Conservation (phyloP, 1,140 invertebrate species). For the Pseudomyrmex gracilis region DNA sequence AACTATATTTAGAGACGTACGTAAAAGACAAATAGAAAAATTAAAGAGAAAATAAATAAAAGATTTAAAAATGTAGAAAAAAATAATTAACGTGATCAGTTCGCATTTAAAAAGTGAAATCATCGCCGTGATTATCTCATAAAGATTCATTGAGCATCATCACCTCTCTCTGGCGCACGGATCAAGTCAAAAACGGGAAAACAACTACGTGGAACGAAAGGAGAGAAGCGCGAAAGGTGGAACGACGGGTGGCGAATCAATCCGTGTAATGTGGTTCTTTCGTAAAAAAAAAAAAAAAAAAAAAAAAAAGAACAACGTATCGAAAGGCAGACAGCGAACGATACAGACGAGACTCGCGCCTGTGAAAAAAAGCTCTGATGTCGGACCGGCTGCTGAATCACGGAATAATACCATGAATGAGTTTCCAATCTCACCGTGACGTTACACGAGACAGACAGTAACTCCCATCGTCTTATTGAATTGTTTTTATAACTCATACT, state of each 20-base stretch:
- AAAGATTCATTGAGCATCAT: conserved; percentile 24
- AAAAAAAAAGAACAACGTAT: conserved; percentile 27
- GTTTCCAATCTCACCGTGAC: conserved; percentile 65
- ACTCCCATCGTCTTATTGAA: conserved; percentile 36
- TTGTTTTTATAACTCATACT: conserved; percentile 2
- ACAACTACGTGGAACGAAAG: conserved; percentile 66
- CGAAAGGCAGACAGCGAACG: conserved; percentile 35
- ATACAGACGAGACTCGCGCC: conserved; percentile 43
- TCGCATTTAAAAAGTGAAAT: no score
- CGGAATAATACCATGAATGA: conserved; percentile 69
- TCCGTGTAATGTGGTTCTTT: conserved; percentile 44
- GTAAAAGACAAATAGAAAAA: not conserved
- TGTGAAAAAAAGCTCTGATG: conserved; percentile 60
- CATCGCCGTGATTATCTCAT: not conserved
- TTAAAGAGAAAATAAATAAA: no score
- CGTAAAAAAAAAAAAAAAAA: conserved; percentile 1
- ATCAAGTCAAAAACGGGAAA: conserved; percentile 53
- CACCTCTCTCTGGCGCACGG: not conserved
- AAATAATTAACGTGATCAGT: not conserved
- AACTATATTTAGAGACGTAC: not conserved
- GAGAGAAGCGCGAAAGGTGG: conserved; percentile 50
- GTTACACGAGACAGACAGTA: conserved; percentile 45
- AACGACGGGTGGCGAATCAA: conserved; percentile 60
- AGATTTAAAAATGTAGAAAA: not conserved
- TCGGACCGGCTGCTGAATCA: conserved; percentile 70